These are phyloP conservation scores for Tetragonula carbonaria DNA, from an alignment of 2,888 invertebrate species.

Conservation along the genomic window DNA sequence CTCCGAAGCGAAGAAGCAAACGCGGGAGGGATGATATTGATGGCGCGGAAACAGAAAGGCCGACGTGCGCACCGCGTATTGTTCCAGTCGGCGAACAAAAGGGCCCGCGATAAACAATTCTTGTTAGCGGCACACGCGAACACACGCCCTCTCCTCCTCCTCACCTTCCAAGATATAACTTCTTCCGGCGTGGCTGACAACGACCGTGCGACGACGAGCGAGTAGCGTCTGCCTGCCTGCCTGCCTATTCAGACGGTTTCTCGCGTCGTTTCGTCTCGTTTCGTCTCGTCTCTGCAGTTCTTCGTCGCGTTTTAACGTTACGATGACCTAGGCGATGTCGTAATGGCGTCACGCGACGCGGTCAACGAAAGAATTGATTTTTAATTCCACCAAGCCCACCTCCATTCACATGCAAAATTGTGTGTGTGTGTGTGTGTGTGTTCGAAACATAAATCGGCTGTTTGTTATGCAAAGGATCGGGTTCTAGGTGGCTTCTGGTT, in stretches of 20 bases:
- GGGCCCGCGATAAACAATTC: conserved; percentile 64
- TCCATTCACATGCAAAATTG: no score
- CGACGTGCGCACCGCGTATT: conserved; percentile 29
- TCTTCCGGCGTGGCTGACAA: conserved; percentile 33
- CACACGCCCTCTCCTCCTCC: conserved; percentile 45
- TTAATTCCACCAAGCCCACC: neutral
- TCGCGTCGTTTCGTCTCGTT: neutral
- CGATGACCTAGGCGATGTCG: neutral
- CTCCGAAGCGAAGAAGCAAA: conserved; percentile 1
- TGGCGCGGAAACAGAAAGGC: conserved; percentile 11
- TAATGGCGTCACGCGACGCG: neutral
- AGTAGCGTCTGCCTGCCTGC: neutral
- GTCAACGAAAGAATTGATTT: no score
- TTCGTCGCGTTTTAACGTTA: conserved; percentile 42
- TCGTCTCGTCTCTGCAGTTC: neutral
- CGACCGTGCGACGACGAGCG: conserved; percentile 11
- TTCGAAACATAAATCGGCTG: no score
- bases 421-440: no score
- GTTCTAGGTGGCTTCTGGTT: neutral
- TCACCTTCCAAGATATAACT: conserved; percentile 51
- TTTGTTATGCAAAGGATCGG: conserved; percentile 8
- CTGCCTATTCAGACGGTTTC: conserved; percentile 40
- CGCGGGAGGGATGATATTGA: conserved; percentile 35
- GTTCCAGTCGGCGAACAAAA: conserved; percentile 54
- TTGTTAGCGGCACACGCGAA: conserved; percentile 39